Conservation (phyloP, 2,113 vertebrate species). For the Lichenostomus cassidix region DNA sequence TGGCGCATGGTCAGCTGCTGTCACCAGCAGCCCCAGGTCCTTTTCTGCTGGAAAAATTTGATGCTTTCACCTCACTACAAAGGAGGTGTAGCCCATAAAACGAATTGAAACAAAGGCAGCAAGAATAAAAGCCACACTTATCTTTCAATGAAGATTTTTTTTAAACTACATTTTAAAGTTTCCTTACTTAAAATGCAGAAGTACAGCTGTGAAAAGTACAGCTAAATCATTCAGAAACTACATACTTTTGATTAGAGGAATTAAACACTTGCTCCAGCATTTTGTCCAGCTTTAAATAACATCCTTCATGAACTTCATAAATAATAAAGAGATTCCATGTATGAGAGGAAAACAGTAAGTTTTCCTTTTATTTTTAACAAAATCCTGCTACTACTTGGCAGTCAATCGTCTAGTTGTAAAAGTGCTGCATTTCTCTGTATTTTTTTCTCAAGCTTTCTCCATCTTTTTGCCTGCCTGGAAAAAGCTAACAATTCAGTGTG, state of each 20-base stretch:
- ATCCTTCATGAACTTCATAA: accelerated
- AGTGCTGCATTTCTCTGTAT: neutral
- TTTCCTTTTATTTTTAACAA: neutral
- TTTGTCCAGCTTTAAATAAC: neutral
- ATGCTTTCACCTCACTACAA: accelerated
- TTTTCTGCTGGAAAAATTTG: neutral
- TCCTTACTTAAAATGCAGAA: neutral
- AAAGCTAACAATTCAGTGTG: neutral
- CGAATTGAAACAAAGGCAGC: neutral
- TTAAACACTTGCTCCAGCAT: neutral
- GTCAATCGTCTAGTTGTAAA: neutral
- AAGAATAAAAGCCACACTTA: accelerated
- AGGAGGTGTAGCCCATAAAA: neutral
- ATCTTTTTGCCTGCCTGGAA: neutral
- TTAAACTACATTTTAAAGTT: neutral
- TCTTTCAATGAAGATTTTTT: neutral
- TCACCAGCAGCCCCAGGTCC: neutral
- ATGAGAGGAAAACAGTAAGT: neutral
- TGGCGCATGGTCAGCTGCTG: neutral
- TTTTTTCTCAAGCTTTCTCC: neutral
- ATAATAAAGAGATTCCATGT: neutral
- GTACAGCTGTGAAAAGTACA: no score
- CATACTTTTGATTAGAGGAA: neutral
- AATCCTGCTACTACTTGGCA: neutral
- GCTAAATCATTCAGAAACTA: neutral